phyloP scores from a whole-genome alignment of 1,140 invertebrate species.

The Drosophila burlai region DNA sequence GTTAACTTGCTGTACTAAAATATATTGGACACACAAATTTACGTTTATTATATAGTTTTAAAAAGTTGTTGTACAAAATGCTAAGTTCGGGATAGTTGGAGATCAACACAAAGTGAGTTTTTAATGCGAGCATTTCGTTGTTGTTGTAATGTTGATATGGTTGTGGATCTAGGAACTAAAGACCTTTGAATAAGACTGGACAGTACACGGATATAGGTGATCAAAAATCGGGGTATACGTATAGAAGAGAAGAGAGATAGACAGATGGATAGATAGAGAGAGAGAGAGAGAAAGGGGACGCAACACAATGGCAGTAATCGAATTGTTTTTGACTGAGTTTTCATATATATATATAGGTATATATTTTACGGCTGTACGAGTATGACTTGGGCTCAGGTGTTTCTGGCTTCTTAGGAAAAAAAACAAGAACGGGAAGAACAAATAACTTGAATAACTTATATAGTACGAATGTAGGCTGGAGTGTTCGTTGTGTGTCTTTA shows the following conservation, averaged over 20 bases:
- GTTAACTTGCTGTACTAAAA: slow-evolving; percentile 9
- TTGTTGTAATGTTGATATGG: slow-evolving; percentile 38
- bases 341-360: slow-evolving; percentile 28
- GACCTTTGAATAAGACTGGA: slow-evolving; percentile 41
- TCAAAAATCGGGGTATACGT: slow-evolving; percentile 41
- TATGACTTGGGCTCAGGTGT: slow-evolving; percentile 59
- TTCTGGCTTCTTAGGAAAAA: slow-evolving; percentile 46
- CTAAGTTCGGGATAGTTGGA: slow-evolving; percentile 55
- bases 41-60: slow-evolving; percentile 43
- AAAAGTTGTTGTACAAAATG: slow-evolving; percentile 66
- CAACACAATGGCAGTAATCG: slow-evolving; percentile 66
- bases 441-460: slow-evolving; percentile 56
- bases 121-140: slow-evolving; percentile 49
- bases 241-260: slow-evolving; percentile 29
- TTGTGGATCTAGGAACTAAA: slow-evolving; percentile 37
- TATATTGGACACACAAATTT: slow-evolving; percentile 53
- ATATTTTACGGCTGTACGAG: slow-evolving; percentile 40
- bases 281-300: slow-evolving; percentile 49
- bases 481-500: slow-evolving; percentile 42
- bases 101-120: slow-evolving; percentile 57
- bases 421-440: slow-evolving; percentile 25
- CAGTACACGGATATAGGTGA: slow-evolving; percentile 49
- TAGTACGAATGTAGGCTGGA: slow-evolving; percentile 48
- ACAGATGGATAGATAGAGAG: slow-evolving; percentile 34
- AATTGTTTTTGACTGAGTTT: slow-evolving; percentile 54